Evolutionary conservation across 2,797 vertebrate species (phyloP).

Genomic region (Poeciliopsis infans): DNA sequence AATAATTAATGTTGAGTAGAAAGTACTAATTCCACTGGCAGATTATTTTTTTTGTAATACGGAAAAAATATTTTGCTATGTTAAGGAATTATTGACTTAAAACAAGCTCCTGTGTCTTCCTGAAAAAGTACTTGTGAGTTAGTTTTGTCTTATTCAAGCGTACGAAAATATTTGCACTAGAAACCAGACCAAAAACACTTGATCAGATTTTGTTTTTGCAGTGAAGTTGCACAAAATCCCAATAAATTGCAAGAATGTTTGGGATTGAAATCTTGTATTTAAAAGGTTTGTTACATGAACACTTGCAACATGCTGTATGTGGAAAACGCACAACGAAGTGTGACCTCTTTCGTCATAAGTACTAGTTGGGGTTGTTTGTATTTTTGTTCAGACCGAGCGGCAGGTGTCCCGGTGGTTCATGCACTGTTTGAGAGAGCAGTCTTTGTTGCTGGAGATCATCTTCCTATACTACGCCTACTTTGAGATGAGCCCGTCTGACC

Average conservation of each 20-base stretch:
- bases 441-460: slow-evolving; percentile 94
- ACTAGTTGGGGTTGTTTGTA: not conserved
- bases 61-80: too few relatives aligned
- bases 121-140: too few relatives aligned
- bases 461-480: slow-evolving; percentile 98
- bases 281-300: not conserved
- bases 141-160: too few relatives aligned
- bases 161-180: too few relatives aligned
- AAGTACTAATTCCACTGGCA: too few relatives aligned
- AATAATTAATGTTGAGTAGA: too few relatives aligned
- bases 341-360: not conserved
- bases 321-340: not conserved
- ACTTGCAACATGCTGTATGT: not conserved
- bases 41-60: too few relatives aligned
- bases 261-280: not conserved
- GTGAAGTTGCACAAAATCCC: not conserved
- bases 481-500: slow-evolving; percentile 90
- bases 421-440: slow-evolving; percentile 95
- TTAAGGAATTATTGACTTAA: too few relatives aligned
- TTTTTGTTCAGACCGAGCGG: slow-evolving; percentile 87
- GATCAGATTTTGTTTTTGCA: not conserved
- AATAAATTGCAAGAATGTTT: not conserved
- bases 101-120: too few relatives aligned
- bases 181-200: too few relatives aligned
- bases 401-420: slow-evolving; percentile 95